These are phyloP conservation scores for Stichodactyla helianthus DNA, from an alignment of 64 coral and sea anemone species.

Conservation along the genomic window DNA sequence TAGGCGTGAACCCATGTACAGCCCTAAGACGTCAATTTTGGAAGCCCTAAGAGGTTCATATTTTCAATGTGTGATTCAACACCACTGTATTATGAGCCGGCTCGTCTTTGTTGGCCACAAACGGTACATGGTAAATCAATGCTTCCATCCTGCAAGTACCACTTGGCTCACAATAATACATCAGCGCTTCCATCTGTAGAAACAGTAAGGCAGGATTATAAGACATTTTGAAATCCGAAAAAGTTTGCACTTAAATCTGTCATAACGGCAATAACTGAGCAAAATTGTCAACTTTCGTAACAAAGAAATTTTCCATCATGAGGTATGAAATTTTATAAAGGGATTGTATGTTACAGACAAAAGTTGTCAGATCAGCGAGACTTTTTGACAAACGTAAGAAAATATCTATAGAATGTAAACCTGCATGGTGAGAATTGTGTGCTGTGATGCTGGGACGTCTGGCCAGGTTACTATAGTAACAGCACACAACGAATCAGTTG, in stretches of 20 bases:
- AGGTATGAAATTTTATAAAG: too few relatives aligned
- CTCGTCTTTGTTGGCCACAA: neutral
- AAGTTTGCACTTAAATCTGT: too few relatives aligned
- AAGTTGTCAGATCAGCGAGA: too few relatives aligned
- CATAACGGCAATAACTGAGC: too few relatives aligned
- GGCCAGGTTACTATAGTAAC: conserved; percentile 11
- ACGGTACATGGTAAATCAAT: conserved; percentile 64
- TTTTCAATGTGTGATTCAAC: neutral
- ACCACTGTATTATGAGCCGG: neutral
- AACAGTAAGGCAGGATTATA: neutral
- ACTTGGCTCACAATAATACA: conserved; percentile 88
- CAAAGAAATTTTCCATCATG: too few relatives aligned
- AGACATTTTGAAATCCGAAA: too few relatives aligned
- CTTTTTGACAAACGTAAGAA: too few relatives aligned
- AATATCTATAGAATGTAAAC: neutral
- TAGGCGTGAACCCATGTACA: neutral
- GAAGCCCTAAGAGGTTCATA: neutral
- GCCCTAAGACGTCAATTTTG: too few relatives aligned
- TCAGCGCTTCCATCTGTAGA: conserved; percentile 68
- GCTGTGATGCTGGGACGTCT: neutral
- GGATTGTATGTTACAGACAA: too few relatives aligned
- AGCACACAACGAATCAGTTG: conserved; percentile 18
- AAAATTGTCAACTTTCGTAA: too few relatives aligned
- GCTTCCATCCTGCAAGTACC: conserved; percentile 83
- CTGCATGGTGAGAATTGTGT: neutral